These are phyloP conservation scores for Euthynnus affinis DNA, from an alignment of 2,797 vertebrate genomes.

Conservation along the genomic window DNA sequence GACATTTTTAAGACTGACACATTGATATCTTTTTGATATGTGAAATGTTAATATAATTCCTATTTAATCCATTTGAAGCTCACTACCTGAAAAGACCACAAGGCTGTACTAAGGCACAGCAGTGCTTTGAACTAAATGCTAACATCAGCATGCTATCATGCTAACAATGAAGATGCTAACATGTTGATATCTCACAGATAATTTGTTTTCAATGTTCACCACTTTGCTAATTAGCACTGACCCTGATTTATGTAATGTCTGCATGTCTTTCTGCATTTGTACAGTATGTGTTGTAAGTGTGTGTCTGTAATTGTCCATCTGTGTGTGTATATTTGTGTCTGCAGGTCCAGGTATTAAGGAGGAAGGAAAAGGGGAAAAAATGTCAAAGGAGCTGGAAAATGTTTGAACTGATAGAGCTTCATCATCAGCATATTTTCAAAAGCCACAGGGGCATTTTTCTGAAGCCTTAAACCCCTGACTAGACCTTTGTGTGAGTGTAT, in stretches of 20 bases:
- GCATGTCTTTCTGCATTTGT: background rate
- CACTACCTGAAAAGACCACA: no score
- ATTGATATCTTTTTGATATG: no score
- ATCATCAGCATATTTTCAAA: constrained; percentile 59
- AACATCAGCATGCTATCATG: no score
- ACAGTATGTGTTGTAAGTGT: background rate
- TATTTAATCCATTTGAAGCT: no score
- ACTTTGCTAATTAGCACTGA: background rate
- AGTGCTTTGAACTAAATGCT: no score
- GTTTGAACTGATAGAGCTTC: constrained; percentile 39
- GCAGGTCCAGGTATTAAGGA: background rate
- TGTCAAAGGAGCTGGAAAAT: constrained; percentile 23
- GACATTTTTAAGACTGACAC: no score
- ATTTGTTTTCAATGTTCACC: background rate
- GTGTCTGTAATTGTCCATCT: background rate
- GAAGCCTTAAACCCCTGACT: constrained; percentile 47
- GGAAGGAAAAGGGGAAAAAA: background rate
- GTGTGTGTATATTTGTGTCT: constrained; percentile 18
- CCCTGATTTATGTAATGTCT: background rate
- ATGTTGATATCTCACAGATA: no score
- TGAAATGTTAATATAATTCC: no score
- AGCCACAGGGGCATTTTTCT: constrained; percentile 45
- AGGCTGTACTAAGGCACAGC: background rate
- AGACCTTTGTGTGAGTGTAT: constrained; percentile 64
- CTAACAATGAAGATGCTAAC: no score